Evolutionary conservation across 2,113 vertebrate species (phyloP), one percentile per base, ranked within the genome.

Genomic region (Neotoma lepida): DNA sequence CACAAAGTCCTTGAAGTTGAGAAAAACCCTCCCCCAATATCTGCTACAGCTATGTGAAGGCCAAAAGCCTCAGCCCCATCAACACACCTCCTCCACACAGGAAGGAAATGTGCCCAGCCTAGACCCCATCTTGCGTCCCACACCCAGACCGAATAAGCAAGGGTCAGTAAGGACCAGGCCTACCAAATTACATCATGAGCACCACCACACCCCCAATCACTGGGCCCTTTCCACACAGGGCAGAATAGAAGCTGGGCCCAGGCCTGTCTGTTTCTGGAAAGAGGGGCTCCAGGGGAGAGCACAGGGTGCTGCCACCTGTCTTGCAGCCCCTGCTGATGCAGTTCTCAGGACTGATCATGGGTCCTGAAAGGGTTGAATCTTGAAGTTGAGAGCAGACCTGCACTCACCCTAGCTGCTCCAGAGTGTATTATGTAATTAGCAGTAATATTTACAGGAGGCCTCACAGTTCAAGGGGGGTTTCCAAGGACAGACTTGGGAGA

Each of bases 91-190:
- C 44, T 84, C 76, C 70, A 41, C 80, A 39, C 33, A 7, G 20
- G 26, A 94, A 44, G 58, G 44, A 74, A 86, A 54, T n/a, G 35
- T 63, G 78, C 20, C 28, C 18, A 44, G 18, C 51, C 13, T 15
- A 82, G 70, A 39, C 76, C 87, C 77, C 28, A 13, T 49, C 66
- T 24, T 12, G 39, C 63, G 17, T 20, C 35, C 2, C n/a, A 13
- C 39, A 33, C 76, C 44, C 88, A 97, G 41, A 56, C n/a, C 73
- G 73, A 86, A 88, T 73, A 86, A 88, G 28, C 35, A 15, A 49
- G 51, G 18, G 18, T 41, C 76, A 14, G 13, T 6, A 51, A 71
- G 26, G 54, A 86, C 85, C 15, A 39, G 20, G 1, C 9, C 35
- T 24, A 86, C 66, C 35, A 24, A 26, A 44, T 20, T 44, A 35